phyloP scores from a whole-genome alignment of 2,113 vertebrate species.

The Pyrgilauda ruficollis region DNA sequence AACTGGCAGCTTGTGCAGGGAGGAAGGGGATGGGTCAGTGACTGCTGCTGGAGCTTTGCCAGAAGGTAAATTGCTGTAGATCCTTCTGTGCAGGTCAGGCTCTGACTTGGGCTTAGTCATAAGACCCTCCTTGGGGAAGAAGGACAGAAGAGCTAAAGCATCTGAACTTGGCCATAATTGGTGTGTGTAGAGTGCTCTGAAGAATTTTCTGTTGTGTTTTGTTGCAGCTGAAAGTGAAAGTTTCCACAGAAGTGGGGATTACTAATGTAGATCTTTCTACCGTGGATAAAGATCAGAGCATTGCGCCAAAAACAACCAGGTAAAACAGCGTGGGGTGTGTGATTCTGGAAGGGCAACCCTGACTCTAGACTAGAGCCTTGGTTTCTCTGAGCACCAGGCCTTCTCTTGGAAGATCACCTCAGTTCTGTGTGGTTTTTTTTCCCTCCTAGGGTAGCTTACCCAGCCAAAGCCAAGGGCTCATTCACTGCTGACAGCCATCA shows the following conservation, averaged over 20 bases:
- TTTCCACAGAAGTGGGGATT: slow-evolving; percentile 94
- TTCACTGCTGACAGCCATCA: slow-evolving; percentile 96
- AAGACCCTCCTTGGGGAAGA: neutral
- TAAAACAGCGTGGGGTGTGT: neutral
- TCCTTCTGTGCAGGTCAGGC: neutral
- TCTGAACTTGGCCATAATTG: neutral
- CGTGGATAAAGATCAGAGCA: slow-evolving; percentile 98
- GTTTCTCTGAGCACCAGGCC: neutral
- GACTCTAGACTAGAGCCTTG: neutral
- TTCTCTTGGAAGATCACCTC: neutral
- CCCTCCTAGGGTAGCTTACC: slow-evolving; percentile 86
- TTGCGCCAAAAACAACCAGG: slow-evolving; percentile 93
- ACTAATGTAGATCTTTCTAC: slow-evolving; percentile 94
- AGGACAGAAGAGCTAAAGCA: neutral
- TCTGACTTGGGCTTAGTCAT: neutral
- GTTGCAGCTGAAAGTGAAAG: slow-evolving; percentile 92
- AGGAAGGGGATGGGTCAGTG: neutral
- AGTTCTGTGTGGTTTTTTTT: neutral
- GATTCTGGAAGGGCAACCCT: neutral
- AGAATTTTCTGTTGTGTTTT: neutral
- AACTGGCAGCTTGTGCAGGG: neutral
- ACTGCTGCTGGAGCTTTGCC: neutral
- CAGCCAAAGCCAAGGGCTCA: slow-evolving; percentile 86
- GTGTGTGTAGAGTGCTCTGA: neutral
- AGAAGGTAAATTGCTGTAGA: neutral